phyloP scores from a whole-genome alignment of 2,797 vertebrate genomes.

The Crypturellus tataupa region DNA sequence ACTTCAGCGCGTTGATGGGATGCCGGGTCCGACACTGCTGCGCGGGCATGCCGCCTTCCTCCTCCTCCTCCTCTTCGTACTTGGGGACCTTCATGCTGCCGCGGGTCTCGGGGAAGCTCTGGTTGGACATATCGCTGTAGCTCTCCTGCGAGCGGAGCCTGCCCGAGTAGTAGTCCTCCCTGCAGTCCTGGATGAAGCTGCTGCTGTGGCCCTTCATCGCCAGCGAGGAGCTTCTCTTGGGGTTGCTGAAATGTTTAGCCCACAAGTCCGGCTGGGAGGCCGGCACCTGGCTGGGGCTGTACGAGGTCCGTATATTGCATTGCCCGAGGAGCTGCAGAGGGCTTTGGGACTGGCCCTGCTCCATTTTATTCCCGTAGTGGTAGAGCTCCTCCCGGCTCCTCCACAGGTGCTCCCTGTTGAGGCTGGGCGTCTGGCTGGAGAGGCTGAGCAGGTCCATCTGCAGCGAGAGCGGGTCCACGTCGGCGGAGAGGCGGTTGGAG shows the following conservation, averaged over 20 bases:
- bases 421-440: conserved; percentile 94
- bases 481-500: conserved; percentile 88
- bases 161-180: conserved; percentile 90
- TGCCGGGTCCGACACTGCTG: conserved; percentile 92
- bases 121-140: conserved; percentile 89
- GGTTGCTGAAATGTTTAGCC: conserved; percentile 88
- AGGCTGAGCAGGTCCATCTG: conserved; percentile 99
- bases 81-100: conserved; percentile 88
- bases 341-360: conserved; percentile 83
- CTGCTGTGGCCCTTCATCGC: conserved; percentile 91
- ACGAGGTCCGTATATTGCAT: conserved; percentile 93
- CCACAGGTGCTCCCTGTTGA: conserved; percentile 93
- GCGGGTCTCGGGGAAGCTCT: conserved; percentile 90
- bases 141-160: conserved; percentile 91
- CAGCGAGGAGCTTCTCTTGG: conserved; percentile 88
- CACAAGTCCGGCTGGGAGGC: conserved; percentile 86
- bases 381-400: conserved; percentile 89
- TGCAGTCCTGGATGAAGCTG: conserved; percentile 89
- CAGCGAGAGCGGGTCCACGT: conserved; percentile 94
- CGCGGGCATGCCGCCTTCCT: conserved; percentile 81
- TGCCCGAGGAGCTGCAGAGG: conserved; percentile 94
- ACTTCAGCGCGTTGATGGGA: conserved; percentile 94
- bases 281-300: conserved; percentile 82
- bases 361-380: conserved; percentile 86
- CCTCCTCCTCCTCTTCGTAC: conserved; percentile 91